Base-by-base conservation (phyloP, 2,888 invertebrate species). In the Rhingia campestris region DNA sequence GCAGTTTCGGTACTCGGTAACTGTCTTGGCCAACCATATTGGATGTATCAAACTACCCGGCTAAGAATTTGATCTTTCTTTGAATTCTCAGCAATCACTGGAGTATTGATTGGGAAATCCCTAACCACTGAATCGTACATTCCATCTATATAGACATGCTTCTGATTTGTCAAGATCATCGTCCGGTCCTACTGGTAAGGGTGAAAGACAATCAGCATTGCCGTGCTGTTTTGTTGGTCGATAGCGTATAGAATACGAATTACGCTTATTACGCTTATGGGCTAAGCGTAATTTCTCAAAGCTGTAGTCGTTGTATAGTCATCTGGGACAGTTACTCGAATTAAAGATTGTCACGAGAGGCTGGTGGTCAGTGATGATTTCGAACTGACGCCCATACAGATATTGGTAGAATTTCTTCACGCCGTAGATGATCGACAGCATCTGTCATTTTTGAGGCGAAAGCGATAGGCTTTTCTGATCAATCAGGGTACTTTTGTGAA, bases 361-460 rank as follows among this genome's bases (percentile, higher is more conserved):
- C 10, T 82, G 63, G 37, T 82, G 80, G 54, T 82, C 86, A 3
- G 73, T 73, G 4, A 64, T 32, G 12, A 84, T 47, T 41, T 81
- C 81, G 37, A 84, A 86, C 3, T 53, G 56, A 12, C 59, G 47
- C 6, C 81, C 77, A 51, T 49, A 81, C 12, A 82, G 30, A 58
- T 77, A 86, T 41, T 70, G 76, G 14, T 81, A 61, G 9, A 77
- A 84, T 3, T 61, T 37, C 4, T 53, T 77, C 2, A 79, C 64
- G 2, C 77, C 77, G 32, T 69, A 75, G 33, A 81, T 59, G 14
- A 76, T 76, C 3, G 61, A 66, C 4, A 85, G 58, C 35, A 54
- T 76, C 80, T 14, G 82, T 39, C 6, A 80, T 86, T 54, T 80
- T 82, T 3, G 81, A 86, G 2, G 77, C 77, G 41, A 81, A 41